Percentiles rank a stretch among this genome's conserved stretches.
Conservation (phyloP, 1,140 invertebrate species). For the Lysiphlebus fabarum region DNA sequence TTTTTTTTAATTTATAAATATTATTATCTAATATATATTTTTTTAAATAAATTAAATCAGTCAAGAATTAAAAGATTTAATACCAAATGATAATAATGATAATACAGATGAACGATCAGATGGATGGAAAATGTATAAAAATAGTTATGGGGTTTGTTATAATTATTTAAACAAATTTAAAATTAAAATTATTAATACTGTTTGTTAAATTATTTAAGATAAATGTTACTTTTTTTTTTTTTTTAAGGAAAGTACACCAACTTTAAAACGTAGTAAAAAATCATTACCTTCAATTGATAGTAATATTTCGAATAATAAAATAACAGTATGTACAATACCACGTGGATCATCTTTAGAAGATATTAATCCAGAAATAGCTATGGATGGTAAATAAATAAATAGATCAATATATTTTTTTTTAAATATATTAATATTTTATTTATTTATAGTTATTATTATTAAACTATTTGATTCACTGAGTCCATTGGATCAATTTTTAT, state of each 20-base stretch:
- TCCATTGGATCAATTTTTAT: slow-evolving; percentile 59
- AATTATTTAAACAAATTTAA: slow-evolving; percentile 2
- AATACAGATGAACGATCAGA: slow-evolving; percentile 23
- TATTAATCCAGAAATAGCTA: slow-evolving; percentile 41
- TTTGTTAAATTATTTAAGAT: not conserved
- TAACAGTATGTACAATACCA: slow-evolving; percentile 38
- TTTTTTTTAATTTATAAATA: not conserved
- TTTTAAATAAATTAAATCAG: slow-evolving; percentile 10
- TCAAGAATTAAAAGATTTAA: slow-evolving; percentile 6
- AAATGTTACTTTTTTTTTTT: no score
- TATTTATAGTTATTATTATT: slow-evolving; percentile 54
- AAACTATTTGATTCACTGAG: slow-evolving; percentile 61
- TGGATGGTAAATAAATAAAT: slow-evolving; percentile 45
- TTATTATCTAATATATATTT: not conserved
- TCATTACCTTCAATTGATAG: not conserved
- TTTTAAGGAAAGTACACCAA: not conserved
- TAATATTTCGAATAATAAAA: slow-evolving; percentile 10
- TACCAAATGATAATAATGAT: slow-evolving; percentile 5
- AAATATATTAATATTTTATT: not conserved
- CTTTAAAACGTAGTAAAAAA: not conserved
- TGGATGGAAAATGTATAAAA: slow-evolving; percentile 46
- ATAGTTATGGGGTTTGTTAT: slow-evolving; percentile 39
- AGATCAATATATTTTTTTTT: no score
- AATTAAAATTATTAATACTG: not conserved
- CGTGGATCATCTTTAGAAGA: slow-evolving; percentile 38